phyloP scores from a whole-genome alignment of 2,888 invertebrate genomes.

The Diaperis boleti region DNA sequence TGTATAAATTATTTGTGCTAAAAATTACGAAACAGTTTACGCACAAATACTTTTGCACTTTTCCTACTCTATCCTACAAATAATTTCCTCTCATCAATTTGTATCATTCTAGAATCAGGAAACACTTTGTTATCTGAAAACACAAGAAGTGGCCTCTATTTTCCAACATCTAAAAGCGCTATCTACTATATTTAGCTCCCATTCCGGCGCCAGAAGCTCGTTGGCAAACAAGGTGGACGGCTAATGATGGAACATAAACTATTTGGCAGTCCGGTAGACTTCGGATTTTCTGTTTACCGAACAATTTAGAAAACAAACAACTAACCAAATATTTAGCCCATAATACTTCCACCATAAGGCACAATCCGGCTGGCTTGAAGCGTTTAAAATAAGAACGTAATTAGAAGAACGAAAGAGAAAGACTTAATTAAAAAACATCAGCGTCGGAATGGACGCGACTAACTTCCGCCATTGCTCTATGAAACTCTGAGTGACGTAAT shows the following conservation, averaged over 20 bases:
- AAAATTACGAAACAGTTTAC: too few relatives aligned
- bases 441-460: neutral
- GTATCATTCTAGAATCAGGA: too few relatives aligned
- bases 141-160: too few relatives aligned
- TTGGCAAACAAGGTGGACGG: slow-evolving; percentile 6
- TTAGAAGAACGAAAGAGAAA: slow-evolving; percentile 2
- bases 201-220: neutral
- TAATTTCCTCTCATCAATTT: too few relatives aligned
- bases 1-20: too few relatives aligned
- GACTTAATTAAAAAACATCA: slow-evolving; percentile 15
- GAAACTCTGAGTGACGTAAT: neutral
- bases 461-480: slow-evolving; percentile 6
- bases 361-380: too few relatives aligned
- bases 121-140: too few relatives aligned
- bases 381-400: slow-evolving; percentile 9
- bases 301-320: slow-evolving; percentile 30
- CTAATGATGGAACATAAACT: slow-evolving; percentile 30
- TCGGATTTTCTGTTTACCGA: slow-evolving; percentile 28
- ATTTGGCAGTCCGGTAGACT: slow-evolving; percentile 17
- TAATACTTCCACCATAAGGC: neutral
- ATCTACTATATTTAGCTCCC: too few relatives aligned
- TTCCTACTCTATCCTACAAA: too few relatives aligned
- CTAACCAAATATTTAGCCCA: neutral
- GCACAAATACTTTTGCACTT: too few relatives aligned
- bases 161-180: too few relatives aligned